Conservation (phyloP, 1,140 invertebrate genomes). For the Diachasma alloeum region DNA sequence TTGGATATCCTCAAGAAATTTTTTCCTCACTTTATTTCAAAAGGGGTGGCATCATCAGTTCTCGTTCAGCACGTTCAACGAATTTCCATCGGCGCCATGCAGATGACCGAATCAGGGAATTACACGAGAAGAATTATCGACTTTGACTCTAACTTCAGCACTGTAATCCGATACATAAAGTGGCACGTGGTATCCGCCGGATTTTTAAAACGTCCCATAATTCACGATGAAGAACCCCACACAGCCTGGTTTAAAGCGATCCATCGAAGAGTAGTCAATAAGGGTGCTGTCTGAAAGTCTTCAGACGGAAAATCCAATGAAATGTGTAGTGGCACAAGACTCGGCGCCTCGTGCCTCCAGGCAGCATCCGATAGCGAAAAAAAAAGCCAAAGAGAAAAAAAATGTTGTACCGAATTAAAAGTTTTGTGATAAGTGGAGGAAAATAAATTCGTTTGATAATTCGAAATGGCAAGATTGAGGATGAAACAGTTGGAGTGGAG, state of each 20-base stretch:
- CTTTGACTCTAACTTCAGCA: neutral
- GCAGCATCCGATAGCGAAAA: neutral
- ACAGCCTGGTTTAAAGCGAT: conserved; percentile 3
- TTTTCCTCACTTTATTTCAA: too few relatives aligned
- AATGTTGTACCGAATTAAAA: neutral
- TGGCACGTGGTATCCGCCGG: neutral
- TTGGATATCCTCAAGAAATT: too few relatives aligned
- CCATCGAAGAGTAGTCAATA: conserved; percentile 52
- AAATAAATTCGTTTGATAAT: conserved; percentile 3
- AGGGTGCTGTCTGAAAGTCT: conserved; percentile 51
- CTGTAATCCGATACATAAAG: conserved; percentile 25
- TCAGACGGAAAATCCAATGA: conserved; percentile 56
- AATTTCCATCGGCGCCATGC: neutral
- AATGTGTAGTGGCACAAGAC: conserved; percentile 49
- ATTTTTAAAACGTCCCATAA: conserved; percentile 11
- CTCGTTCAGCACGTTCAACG: neutral
- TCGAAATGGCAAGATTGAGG: neutral
- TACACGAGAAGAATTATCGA: neutral
- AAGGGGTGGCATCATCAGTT: too few relatives aligned
- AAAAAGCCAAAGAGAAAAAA: neutral
- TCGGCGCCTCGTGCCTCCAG: conserved; percentile 43
- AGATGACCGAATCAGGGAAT: conserved; percentile 29
- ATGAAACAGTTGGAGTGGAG: neutral
- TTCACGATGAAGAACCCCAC: neutral
- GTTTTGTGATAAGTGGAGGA: neutral